Evolutionary conservation across 2,113 vertebrate genomes (phyloP).

Genomic region (Cynoglossus semilaevis): DNA sequence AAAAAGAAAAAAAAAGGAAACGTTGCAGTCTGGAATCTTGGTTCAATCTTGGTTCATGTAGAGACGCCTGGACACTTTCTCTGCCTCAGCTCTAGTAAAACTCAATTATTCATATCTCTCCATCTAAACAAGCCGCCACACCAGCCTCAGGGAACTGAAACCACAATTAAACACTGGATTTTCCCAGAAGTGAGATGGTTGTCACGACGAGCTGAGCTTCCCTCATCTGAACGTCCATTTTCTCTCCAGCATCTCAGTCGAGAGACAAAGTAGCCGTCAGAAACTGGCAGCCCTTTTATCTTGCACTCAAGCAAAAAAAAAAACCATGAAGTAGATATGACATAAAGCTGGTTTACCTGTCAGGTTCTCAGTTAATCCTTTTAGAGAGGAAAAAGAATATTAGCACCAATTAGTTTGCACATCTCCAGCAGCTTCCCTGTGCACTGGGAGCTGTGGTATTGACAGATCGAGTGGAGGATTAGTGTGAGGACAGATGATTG

Average conservation of each 20-base stretch:
- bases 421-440: slow-evolving; percentile 42
- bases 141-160: slow-evolving; percentile 1
- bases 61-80: slow-evolving; percentile 3
- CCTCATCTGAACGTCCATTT: slow-evolving; percentile 6
- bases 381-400: slow-evolving; percentile 47
- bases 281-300: slow-evolving; percentile 39
- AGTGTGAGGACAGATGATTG: slow-evolving; percentile 68
- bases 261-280: background rate
- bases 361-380: slow-evolving; percentile 54
- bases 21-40: too few relatives aligned
- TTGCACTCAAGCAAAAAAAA: slow-evolving; percentile 26
- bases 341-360: slow-evolving; percentile 22
- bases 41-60: background rate
- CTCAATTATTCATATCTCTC: slow-evolving; percentile 20
- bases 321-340: background rate
- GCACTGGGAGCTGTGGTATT: slow-evolving; percentile 47
- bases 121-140: slow-evolving; percentile 9
- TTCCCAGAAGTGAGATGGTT: slow-evolving; percentile 21
- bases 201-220: slow-evolving; percentile 5
- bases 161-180: slow-evolving; percentile 6
- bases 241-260: slow-evolving; percentile 4
- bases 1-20: too few relatives aligned
- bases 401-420: slow-evolving; percentile 61
- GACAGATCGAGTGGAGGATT: slow-evolving; percentile 59
- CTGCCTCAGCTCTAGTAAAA: slow-evolving; percentile 7